A percentile compares a stretch with the other conserved stretches of the same genome.
These are phyloP conservation scores for Pristionchus japonicus DNA, from an alignment of 2,888 invertebrate genomes.

Conservation along the genomic window DNA sequence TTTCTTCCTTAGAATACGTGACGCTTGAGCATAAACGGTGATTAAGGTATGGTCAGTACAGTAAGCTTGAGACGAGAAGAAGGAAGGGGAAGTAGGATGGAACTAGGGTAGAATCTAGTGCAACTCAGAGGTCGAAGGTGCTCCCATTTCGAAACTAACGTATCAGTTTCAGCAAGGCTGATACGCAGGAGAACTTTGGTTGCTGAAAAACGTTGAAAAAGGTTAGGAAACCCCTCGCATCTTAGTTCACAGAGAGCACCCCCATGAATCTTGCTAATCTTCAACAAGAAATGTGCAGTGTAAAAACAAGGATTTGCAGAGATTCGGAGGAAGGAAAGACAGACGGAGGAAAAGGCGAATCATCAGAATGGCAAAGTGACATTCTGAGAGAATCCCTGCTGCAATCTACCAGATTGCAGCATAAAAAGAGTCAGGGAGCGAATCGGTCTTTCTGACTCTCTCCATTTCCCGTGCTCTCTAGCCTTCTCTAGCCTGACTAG, in stretches of 20 bases:
- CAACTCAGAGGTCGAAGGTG: no score
- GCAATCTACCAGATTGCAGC: slow-evolving; percentile 27
- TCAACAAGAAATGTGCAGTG: background rate
- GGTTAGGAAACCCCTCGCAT: no score
- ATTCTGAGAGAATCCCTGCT: background rate
- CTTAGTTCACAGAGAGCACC: no score
- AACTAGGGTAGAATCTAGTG: no score
- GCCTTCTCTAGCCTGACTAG: no score
- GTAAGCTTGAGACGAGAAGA: no score
- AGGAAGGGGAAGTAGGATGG: background rate
- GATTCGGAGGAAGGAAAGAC: background rate
- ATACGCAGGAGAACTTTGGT: no score
- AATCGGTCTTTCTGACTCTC: background rate
- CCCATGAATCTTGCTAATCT: no score
- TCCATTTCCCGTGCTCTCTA: no score
- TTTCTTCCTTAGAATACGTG: background rate
- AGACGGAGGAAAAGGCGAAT: background rate
- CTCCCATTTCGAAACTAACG: no score
- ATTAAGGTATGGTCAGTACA: background rate
- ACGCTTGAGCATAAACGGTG: background rate
- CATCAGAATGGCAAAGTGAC: slow-evolving; percentile 10
- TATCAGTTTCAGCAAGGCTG: no score
- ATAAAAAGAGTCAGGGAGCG: background rate
- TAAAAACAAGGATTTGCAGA: background rate
- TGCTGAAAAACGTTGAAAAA: no score